Conservation (phyloP, 2,113 vertebrate species). For the Haemorhous mexicanus region DNA sequence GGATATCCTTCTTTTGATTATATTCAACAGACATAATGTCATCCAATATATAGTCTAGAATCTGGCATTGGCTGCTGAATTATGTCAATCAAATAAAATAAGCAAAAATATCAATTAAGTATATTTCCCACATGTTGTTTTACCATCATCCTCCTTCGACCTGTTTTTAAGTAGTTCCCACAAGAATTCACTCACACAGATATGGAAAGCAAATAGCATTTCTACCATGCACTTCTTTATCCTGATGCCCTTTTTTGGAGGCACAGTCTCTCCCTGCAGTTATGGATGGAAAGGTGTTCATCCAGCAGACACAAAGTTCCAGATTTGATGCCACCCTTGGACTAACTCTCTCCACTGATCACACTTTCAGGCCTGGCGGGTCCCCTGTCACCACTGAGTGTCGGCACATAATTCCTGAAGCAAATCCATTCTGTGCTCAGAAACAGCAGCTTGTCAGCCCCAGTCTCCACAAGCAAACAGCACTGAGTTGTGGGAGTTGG, state of each 20-base stretch:
- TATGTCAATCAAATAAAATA: not conserved
- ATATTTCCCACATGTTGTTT: not conserved
- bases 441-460: not conserved
- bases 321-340: not conserved
- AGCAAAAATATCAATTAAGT: not conserved
- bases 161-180: not conserved
- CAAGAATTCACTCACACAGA: not conserved
- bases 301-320: not conserved
- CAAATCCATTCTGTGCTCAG: not conserved
- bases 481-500: not conserved
- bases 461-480: not conserved
- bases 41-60: not conserved
- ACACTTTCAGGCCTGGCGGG: not conserved
- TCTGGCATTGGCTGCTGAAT: not conserved
- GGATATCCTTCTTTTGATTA: not conserved
- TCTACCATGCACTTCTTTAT: not conserved
- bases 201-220: not conserved
- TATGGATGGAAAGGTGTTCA: not conserved
- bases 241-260: not conserved
- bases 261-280: not conserved
- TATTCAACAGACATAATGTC: not conserved
- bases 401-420: accelerated
- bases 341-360: not conserved
- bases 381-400: not conserved
- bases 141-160: not conserved